These are phyloP conservation scores for Oxyteleia sp. DNA, from an alignment of 2,888 invertebrate species.

Conservation along the genomic window DNA sequence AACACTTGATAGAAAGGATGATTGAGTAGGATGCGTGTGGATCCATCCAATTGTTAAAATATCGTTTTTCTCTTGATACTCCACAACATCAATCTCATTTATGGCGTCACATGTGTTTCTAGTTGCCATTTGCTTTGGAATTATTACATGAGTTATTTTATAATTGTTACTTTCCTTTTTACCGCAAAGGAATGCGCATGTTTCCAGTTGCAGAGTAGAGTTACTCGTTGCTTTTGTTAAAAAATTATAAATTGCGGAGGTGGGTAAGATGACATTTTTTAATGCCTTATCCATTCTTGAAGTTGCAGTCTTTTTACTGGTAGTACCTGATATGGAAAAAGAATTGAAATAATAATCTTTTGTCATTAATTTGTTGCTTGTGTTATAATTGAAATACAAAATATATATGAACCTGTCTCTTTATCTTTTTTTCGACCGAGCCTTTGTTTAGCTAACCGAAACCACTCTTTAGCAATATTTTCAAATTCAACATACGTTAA, in stretches of 20 bases:
- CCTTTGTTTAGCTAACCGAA: constrained; percentile 20
- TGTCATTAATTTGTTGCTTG: too few relatives aligned
- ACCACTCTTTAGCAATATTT: constrained; percentile 4
- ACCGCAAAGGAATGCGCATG: not conserved
- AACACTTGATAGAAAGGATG: not conserved
- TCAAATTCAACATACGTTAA: constrained; percentile 4
- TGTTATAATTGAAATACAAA: not conserved
- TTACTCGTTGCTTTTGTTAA: not conserved
- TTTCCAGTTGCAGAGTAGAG: not conserved
- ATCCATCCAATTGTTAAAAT: not conserved
- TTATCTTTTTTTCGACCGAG: not conserved
- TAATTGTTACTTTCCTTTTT: too few relatives aligned
- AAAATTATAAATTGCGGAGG: not conserved
- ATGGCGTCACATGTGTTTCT: not conserved
- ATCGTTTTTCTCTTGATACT: not conserved
- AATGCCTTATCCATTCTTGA: not conserved
- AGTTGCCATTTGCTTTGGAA: not conserved
- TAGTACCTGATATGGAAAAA: too few relatives aligned
- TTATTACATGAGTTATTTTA: not conserved
- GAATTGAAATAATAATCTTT: too few relatives aligned
- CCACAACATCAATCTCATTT: not conserved
- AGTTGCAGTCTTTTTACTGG: too few relatives aligned
- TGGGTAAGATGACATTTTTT: not conserved
- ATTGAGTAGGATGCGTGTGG: not conserved
- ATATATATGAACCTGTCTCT: constrained; percentile 5